Conservation (phyloP, 1,140 invertebrate genomes). For the Camponotus vicinus region DNA sequence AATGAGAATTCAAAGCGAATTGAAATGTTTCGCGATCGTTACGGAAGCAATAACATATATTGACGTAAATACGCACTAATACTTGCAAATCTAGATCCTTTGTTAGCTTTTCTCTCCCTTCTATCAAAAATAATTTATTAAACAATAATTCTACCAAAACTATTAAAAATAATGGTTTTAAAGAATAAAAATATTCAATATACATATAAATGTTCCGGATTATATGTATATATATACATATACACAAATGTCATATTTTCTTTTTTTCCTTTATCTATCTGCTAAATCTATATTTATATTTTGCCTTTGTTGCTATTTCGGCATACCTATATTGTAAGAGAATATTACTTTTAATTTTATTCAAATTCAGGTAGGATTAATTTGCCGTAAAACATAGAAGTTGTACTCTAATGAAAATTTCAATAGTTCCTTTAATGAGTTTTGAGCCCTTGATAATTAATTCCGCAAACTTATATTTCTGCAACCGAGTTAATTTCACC, state of each 20-base stretch:
- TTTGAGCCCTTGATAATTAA: slow-evolving; percentile 70
- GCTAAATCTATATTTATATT: not conserved
- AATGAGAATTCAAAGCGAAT: not conserved
- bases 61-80: not conserved
- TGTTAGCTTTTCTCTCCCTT: not conserved
- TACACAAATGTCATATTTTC: not conserved
- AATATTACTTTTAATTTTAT: slow-evolving; percentile 56
- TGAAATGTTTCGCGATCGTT: not conserved
- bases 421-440: slow-evolving; percentile 70
- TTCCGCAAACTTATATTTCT: slow-evolving; percentile 73
- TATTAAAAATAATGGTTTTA: not conserved
- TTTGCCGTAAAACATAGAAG: slow-evolving; percentile 65
- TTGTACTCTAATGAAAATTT: slow-evolving; percentile 72
- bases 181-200: slow-evolving; percentile 22
- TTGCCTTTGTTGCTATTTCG: slow-evolving; percentile 30
- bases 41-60: not conserved
- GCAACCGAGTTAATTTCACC: slow-evolving; percentile 69
- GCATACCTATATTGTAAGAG: slow-evolving; percentile 19
- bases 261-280: not conserved
- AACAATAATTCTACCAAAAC: too few relatives aligned
- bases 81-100: not conserved
- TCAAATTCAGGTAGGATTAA: slow-evolving; percentile 57
- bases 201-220: not conserved
- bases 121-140: not conserved
- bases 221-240: too few relatives aligned